Percentiles rank a stretch among this genome's conserved stretches.
These are phyloP conservation scores for Campopleginae sp. DNA, from an alignment of 2,888 invertebrate genomes.

Conservation along the genomic window DNA sequence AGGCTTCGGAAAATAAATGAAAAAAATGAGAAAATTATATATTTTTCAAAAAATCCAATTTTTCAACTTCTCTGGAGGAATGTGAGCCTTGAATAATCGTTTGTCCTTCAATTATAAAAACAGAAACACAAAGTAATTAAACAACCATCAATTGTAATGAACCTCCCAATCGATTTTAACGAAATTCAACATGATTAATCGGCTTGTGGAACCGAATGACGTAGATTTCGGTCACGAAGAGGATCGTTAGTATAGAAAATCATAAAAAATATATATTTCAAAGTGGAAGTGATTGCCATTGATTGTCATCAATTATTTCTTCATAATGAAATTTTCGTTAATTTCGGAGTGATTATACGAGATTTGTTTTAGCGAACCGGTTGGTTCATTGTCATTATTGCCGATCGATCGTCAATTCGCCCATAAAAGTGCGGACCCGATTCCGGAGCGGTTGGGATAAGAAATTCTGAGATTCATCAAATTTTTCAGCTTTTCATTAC, in stretches of 20 bases:
- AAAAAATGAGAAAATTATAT: too few species aligned
- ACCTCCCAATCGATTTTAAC: not conserved
- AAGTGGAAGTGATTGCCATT: not conserved
- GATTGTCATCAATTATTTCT: not conserved
- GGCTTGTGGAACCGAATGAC: not conserved
- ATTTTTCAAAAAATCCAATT: too few species aligned
- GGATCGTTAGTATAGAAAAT: not conserved
- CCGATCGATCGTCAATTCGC: not conserved
- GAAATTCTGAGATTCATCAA: not conserved
- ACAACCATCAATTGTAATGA: not conserved
- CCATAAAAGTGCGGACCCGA: not conserved
- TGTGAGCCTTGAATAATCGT: not conserved
- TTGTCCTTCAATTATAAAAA: not conserved
- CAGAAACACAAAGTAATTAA: not conserved
- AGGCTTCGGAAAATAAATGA: too few species aligned
- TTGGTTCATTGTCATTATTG: not conserved
- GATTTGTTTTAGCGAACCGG: not conserved
- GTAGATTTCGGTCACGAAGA: not conserved
- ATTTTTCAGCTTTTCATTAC: not conserved
- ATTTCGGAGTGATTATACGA: not conserved
- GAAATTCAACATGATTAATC: not conserved
- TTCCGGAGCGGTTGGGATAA: not conserved
- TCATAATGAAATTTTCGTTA: not conserved
- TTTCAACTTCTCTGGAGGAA: too few species aligned
- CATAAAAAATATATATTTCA: not conserved